phyloP scores from a whole-genome alignment of 2,888 invertebrate genomes.

The Drepanosiphum platanoidis region DNA sequence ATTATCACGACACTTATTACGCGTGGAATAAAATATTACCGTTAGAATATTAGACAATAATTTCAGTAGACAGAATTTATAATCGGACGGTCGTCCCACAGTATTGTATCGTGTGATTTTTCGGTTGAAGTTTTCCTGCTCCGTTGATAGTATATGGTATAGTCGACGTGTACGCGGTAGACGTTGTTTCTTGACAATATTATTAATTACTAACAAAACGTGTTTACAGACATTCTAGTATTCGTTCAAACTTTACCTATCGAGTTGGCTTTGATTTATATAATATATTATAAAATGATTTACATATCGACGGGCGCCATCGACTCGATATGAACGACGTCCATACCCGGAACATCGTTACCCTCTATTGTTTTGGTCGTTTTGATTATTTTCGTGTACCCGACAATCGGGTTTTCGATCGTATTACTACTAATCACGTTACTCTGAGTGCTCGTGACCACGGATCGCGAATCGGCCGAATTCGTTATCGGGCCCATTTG shows the following conservation, averaged over 20 bases:
- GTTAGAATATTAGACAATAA: no score
- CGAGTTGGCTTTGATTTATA: no score
- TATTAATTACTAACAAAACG: no score
- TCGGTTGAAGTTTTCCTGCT: no score
- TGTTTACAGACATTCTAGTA: no score
- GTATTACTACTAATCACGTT: not conserved
- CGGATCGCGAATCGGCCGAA: not conserved
- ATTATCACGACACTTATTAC: no score
- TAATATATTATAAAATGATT: no score
- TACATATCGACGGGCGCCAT: not conserved
- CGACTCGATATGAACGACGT: not conserved
- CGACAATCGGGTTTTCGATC: not conserved
- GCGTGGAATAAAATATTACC: no score
- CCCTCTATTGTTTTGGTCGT: not conserved
- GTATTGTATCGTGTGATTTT: no score
- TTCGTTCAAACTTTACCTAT: no score
- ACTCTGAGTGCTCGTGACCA: not conserved
- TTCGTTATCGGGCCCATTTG: not conserved
- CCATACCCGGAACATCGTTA: not conserved
- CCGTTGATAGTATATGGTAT: not conserved
- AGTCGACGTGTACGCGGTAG: not conserved
- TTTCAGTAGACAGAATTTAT: no score
- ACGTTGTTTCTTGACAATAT: not conserved
- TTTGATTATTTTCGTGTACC: slow-evolving; percentile 5
- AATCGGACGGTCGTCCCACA: no score